Evolutionary conservation across 1,140 invertebrate genomes (phyloP).

Genomic region (Apis cerana): DNA sequence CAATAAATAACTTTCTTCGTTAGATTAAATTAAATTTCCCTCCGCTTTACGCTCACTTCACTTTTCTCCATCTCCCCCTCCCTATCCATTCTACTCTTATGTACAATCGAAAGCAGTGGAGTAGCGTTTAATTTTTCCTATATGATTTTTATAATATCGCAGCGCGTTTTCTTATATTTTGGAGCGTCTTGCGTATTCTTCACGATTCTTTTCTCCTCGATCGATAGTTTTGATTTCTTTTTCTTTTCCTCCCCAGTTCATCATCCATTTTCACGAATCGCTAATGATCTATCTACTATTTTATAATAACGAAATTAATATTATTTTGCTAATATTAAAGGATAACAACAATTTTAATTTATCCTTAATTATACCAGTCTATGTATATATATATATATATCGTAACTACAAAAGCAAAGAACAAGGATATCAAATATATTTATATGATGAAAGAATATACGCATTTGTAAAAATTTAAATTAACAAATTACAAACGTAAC

Average conservation of each 20-base stretch:
- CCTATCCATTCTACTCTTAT: not conserved
- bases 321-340: not conserved
- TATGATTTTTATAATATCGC: slow-evolving; percentile 2
- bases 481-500: not conserved
- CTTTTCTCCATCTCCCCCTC: not conserved
- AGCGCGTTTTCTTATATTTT: not conserved
- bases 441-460: not conserved
- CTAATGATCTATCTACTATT: not conserved
- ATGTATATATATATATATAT: not conserved
- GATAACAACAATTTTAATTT: not conserved
- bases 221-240: not conserved
- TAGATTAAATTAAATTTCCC: slow-evolving; percentile 11
- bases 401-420: not conserved
- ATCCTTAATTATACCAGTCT: not conserved
- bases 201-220: not conserved
- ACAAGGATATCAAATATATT: too few species aligned
- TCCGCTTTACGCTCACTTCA: not conserved
- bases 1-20: slow-evolving; percentile 10
- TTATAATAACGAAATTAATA: not conserved
- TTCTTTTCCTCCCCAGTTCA: too few species aligned
- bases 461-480: not conserved
- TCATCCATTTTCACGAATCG: not conserved
- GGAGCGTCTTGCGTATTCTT: not conserved
- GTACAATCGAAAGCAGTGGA: slow-evolving; percentile 50
- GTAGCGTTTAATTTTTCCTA: slow-evolving; percentile 39